These are phyloP conservation scores for Sialis fuliginosa DNA, from an alignment of 2,888 invertebrate genomes.

Conservation along the genomic window DNA sequence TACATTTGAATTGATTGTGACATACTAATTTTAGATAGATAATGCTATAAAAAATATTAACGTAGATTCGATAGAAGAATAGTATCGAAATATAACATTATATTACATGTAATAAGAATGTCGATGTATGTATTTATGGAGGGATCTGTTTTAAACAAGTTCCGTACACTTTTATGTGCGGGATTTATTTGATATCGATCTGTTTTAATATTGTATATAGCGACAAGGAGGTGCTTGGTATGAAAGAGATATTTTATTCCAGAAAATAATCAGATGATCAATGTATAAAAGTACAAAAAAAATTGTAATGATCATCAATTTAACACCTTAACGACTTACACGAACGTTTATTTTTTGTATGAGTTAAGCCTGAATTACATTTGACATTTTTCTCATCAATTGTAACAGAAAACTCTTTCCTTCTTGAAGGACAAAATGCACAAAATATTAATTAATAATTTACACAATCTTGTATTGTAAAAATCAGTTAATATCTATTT, in stretches of 20 bases:
- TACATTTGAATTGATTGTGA: background rate
- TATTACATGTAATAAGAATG: constrained; percentile 1
- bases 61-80: constrained; percentile 1
- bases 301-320: too few species aligned
- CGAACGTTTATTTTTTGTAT: too few species aligned
- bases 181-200: background rate
- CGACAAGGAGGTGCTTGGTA: background rate
- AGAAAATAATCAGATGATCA: too few species aligned
- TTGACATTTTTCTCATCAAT: too few species aligned
- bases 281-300: too few species aligned
- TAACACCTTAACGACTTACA: too few species aligned
- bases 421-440: too few species aligned
- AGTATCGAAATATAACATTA: constrained; percentile 1
- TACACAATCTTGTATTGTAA: too few species aligned
- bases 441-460: too few species aligned
- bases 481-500: too few species aligned
- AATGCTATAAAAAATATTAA: constrained; percentile 2
- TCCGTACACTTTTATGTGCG: background rate
- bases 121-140: constrained; percentile 1
- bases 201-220: background rate
- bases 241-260: background rate
- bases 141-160: background rate
- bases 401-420: too few species aligned
- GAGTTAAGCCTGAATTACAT: too few species aligned
- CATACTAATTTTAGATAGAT: constrained; percentile 1